A percentile compares a stretch with the other conserved stretches of the same genome.
Evolutionary conservation across 2,797 vertebrate genomes (phyloP).

Genomic region (Cryptoprocta ferox): DNA sequence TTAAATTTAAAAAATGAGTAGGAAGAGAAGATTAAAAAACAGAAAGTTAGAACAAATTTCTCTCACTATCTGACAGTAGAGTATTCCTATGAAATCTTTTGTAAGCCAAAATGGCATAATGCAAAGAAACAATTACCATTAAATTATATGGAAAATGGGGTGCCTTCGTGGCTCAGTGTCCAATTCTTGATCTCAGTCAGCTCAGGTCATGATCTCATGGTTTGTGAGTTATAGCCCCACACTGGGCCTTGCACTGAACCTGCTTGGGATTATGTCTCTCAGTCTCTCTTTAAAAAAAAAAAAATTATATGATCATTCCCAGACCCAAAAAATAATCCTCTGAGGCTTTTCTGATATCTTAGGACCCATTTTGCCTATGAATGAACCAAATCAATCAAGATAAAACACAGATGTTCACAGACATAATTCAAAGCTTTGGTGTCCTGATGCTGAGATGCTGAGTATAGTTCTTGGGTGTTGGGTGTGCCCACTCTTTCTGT

Average conservation of each 20-base stretch:
- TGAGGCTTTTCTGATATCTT: neutral
- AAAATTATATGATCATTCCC: neutral
- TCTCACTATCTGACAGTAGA: neutral
- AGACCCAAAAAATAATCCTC: neutral
- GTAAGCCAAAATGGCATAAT: neutral
- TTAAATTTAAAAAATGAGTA: neutral
- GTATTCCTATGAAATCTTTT: neutral
- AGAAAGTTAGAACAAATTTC: neutral
- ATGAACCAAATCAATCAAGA: neutral
- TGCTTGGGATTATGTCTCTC: too few relatives aligned
- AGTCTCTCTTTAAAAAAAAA: too few relatives aligned
- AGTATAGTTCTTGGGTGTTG: neutral
- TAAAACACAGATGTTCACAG: neutral
- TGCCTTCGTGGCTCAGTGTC: too few relatives aligned
- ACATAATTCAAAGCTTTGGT: neutral
- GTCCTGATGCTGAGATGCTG: neutral
- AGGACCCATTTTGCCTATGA: neutral
- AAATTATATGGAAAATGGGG: neutral
- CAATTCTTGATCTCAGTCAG: too few relatives aligned
- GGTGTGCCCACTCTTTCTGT: neutral
- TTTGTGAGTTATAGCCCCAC: too few relatives aligned
- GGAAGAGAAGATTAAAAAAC: neutral
- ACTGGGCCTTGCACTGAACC: too few relatives aligned
- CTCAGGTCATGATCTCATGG: too few relatives aligned
- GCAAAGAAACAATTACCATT: neutral